Conservation (phyloP, 2,797 vertebrate genomes). For the Eulemur mongoz region DNA sequence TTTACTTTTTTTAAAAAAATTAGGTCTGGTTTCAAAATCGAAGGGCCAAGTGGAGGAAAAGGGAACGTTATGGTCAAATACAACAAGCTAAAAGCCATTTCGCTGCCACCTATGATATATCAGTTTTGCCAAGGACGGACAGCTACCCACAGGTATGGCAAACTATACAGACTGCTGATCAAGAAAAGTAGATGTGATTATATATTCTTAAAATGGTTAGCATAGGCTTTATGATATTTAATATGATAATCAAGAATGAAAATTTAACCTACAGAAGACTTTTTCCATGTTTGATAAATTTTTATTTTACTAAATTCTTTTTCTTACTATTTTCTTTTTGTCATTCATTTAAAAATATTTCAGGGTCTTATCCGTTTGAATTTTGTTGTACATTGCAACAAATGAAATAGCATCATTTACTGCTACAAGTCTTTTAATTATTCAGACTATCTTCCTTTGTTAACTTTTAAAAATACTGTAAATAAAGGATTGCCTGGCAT, state of each 20-base stretch:
- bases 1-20: constrained; percentile 54
- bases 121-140: constrained; percentile 95
- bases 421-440: background rate
- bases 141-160: constrained; percentile 93
- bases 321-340: constrained; percentile 25
- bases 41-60: constrained; percentile 98
- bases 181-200: background rate
- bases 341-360: constrained; percentile 42
- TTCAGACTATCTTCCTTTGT: constrained; percentile 48
- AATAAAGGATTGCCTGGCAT: constrained; percentile 48
- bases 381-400: background rate
- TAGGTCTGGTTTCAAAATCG: constrained; percentile 99
- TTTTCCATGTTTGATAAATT: background rate
- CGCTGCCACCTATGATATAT: constrained; percentile 96
- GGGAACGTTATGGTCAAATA: constrained; percentile 98
- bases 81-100: constrained; percentile 98
- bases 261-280: background rate
- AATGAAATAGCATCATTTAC: background rate
- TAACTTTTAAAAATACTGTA: constrained; percentile 59
- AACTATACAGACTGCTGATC: background rate
- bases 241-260: background rate
- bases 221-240: background rate
- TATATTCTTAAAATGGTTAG: background rate
- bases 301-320: constrained; percentile 39
- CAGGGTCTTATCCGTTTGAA: background rate